These are phyloP conservation scores for Brachionus paranguensis DNA, from an alignment of 1,140 invertebrate species.

Conservation along the genomic window DNA sequence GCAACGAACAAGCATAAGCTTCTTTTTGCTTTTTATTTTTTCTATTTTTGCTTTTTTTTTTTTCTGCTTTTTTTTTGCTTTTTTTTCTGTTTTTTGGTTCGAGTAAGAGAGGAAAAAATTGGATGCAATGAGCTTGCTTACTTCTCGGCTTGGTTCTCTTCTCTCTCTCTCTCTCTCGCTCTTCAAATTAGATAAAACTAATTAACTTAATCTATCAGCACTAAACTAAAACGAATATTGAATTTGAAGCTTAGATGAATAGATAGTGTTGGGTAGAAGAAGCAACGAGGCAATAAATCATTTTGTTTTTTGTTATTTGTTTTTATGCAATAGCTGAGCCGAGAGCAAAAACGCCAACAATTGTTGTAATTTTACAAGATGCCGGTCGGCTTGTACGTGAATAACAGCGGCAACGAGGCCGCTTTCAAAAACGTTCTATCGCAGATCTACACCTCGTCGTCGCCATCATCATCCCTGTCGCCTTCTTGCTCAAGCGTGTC, in stretches of 20 bases:
- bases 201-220: constrained; percentile 29
- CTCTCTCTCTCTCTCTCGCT: too few species aligned
- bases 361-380: neutral
- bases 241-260: constrained; percentile 27
- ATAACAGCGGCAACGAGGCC: neutral
- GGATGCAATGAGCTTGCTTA: neutral
- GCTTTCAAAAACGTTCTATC: neutral
- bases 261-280: neutral
- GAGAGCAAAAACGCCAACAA: neutral
- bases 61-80: neutral
- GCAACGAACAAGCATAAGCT: neutral
- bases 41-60: neutral
- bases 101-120: neutral
- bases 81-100: neutral
- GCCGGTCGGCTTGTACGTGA: constrained; percentile 10
- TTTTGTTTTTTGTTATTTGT: constrained; percentile 25
- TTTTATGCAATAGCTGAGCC: constrained; percentile 27
- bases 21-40: neutral
- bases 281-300: constrained; percentile 28
- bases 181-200: constrained; percentile 32
- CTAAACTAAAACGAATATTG: constrained; percentile 11
- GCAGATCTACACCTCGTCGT: neutral
- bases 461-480: neutral
- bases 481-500: neutral
- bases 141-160: neutral